Conservation (phyloP, 1,140 invertebrate species). For the Phortica variegata region DNA sequence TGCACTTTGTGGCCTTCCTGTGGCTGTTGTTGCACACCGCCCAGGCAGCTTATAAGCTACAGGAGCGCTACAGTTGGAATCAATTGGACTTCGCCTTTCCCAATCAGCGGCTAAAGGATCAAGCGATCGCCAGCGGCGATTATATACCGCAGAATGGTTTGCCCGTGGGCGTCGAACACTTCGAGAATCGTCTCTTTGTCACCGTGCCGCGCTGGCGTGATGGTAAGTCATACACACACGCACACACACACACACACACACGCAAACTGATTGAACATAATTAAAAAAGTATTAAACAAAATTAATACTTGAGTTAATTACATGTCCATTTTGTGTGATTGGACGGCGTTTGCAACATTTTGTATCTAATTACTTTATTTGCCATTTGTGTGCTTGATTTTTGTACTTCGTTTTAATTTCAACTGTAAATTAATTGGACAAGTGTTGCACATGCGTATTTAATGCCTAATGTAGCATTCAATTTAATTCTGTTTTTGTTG, state of each 20-base stretch:
- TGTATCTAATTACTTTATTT: too few relatives aligned
- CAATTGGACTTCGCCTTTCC: constrained; percentile 74
- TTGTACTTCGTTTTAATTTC: too few relatives aligned
- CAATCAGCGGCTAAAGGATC: constrained; percentile 61
- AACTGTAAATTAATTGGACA: too few relatives aligned
- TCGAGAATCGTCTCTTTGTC: constrained; percentile 75
- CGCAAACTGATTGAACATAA: constrained; percentile 5
- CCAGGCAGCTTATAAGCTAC: constrained; percentile 61
- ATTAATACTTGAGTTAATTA: constrained; percentile 15
- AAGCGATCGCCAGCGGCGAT: constrained; percentile 65
- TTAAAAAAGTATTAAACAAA: constrained; percentile 14
- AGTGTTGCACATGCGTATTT: too few relatives aligned
- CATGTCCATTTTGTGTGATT: too few relatives aligned
- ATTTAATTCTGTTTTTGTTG: too few relatives aligned
- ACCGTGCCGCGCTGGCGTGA: constrained; percentile 74
- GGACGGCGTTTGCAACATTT: too few relatives aligned
- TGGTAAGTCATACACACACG: constrained; percentile 59
- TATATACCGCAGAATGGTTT: constrained; percentile 73
- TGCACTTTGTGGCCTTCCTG: constrained; percentile 7
- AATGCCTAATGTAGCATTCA: too few relatives aligned
- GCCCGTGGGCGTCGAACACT: constrained; percentile 77
- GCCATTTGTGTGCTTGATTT: too few relatives aligned
- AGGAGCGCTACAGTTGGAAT: constrained; percentile 73
- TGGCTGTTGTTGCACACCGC: constrained; percentile 9
- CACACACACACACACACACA: constrained; percentile 2